Percentiles rank a stretch among this genome's conserved stretches.
Conservation (phyloP, 2,888 invertebrate genomes). For the Enchytraeus crypticus region DNA sequence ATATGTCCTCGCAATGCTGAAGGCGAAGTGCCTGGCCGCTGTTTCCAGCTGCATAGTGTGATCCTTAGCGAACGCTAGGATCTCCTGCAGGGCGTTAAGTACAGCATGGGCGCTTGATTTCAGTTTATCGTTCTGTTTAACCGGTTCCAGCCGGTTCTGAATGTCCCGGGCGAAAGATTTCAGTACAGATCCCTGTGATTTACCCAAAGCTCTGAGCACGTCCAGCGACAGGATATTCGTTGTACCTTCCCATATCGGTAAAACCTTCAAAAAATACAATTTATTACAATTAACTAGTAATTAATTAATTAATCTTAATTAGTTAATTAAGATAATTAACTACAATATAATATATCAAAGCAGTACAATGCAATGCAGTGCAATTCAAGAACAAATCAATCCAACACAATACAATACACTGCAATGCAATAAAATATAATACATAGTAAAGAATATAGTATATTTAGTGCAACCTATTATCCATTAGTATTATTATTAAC, state of each 20-base stretch:
- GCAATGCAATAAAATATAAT: too few species aligned
- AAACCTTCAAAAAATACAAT: conserved; percentile 47
- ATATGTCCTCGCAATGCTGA: conserved; percentile 49
- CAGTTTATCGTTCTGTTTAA: conserved; percentile 19
- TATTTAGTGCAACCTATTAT: too few species aligned
- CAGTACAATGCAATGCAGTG: too few species aligned
- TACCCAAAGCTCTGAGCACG: conserved; percentile 52
- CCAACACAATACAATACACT: too few species aligned
- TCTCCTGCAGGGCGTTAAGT: conserved; percentile 20
- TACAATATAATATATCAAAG: too few species aligned
- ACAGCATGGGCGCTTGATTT: conserved; percentile 28
- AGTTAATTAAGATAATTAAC: too few species aligned
- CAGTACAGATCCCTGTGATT: conserved; percentile 49
- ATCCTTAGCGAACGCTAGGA: conserved; percentile 26
- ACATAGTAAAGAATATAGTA: too few species aligned
- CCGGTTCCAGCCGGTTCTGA: conserved; percentile 27
- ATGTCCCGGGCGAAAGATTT: conserved; percentile 41
- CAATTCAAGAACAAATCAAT: too few species aligned
- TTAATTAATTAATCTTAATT: too few species aligned
- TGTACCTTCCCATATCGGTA: conserved; percentile 57
- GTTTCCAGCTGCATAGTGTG: conserved; percentile 38
- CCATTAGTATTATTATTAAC: too few species aligned
- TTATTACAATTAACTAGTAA: too few species aligned
- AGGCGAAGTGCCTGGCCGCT: conserved; percentile 52
- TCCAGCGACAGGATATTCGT: conserved; percentile 55